Conservation (phyloP, 2,888 invertebrate genomes). For the Eupithecia pulchellata region DNA sequence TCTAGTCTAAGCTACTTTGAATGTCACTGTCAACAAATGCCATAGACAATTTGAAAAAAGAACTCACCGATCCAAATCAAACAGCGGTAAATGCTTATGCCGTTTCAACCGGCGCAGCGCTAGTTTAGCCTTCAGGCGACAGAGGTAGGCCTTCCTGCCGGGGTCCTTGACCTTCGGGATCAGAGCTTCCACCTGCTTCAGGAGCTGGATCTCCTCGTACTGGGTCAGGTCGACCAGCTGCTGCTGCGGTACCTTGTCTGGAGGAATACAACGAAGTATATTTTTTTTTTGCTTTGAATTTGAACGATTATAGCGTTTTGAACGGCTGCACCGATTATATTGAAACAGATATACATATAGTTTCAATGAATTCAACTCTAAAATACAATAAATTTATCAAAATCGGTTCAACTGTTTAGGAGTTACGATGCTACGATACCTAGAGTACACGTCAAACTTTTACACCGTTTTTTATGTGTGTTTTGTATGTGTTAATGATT, state of each 20-base stretch:
- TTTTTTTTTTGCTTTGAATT: too few species aligned
- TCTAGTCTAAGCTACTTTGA: background rate
- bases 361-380: too few species aligned
- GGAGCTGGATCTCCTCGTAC: conserved; percentile 77
- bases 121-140: conserved; percentile 68
- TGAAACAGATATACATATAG: too few species aligned
- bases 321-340: too few species aligned
- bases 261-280: background rate
- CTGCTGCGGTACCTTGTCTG: conserved; percentile 41
- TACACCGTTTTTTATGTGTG: too few species aligned
- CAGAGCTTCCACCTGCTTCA: conserved; percentile 73
- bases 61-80: conserved; percentile 77
- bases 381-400: too few species aligned
- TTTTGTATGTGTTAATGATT: too few species aligned
- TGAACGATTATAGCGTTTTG: too few species aligned
- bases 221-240: conserved; percentile 67
- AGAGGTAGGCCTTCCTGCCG: conserved; percentile 60
- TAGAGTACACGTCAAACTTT: too few species aligned
- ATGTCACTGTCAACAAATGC: background rate
- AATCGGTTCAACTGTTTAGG: too few species aligned
- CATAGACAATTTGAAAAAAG: background rate
- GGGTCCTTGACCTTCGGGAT: conserved; percentile 67
- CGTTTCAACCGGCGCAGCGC: conserved; percentile 72
- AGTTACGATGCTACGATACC: too few species aligned
- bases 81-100: conserved; percentile 74